A percentile compares a stretch with the other conserved stretches of the same genome.
Conservation (phyloP, 2,888 invertebrate species). For the Drosophila conformis region DNA sequence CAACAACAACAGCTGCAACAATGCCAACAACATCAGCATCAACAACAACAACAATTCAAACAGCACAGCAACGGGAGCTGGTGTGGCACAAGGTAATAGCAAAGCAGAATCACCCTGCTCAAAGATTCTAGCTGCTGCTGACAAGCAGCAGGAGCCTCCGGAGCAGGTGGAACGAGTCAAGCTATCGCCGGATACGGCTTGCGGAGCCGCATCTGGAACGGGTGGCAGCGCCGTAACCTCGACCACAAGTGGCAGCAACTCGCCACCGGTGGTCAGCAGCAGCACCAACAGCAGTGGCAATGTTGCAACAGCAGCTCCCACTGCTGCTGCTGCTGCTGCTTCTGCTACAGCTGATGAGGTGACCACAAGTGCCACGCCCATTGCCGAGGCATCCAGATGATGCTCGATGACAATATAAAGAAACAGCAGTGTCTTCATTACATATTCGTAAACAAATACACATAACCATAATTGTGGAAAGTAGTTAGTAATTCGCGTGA, state of each 20-base stretch:
- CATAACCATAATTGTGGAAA: slow-evolving; percentile 7
- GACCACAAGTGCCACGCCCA: slow-evolving; percentile 80
- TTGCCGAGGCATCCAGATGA: slow-evolving; percentile 65
- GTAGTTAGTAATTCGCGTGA: slow-evolving; percentile 38
- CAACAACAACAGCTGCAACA: slow-evolving; percentile 62
- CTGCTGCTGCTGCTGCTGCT: slow-evolving; percentile 1
- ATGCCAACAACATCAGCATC: slow-evolving; percentile 31
- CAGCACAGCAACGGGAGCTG: slow-evolving; percentile 12
- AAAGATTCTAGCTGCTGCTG: slow-evolving; percentile 53
- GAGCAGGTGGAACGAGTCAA: slow-evolving; percentile 28
- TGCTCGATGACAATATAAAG: slow-evolving; percentile 6
- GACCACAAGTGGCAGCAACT: slow-evolving; percentile 82
- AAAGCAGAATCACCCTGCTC: slow-evolving; percentile 42
- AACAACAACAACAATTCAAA: slow-evolving; percentile 32
- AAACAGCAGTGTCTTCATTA: slow-evolving; percentile 17
- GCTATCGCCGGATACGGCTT: slow-evolving; percentile 40
- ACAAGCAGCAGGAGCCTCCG: slow-evolving; percentile 36
- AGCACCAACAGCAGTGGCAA: slow-evolving; percentile 76
- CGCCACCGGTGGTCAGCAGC: slow-evolving; percentile 84
- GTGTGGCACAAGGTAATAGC: slow-evolving; percentile 65
- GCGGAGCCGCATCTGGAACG: background rate
- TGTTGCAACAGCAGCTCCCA: slow-evolving; percentile 19
- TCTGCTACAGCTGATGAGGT: slow-evolving; percentile 70
- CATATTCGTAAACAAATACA: slow-evolving; percentile 2
- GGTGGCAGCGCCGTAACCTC: slow-evolving; percentile 79